phyloP scores from a whole-genome alignment of 2,113 vertebrate species.

The Mustela lutreola region DNA sequence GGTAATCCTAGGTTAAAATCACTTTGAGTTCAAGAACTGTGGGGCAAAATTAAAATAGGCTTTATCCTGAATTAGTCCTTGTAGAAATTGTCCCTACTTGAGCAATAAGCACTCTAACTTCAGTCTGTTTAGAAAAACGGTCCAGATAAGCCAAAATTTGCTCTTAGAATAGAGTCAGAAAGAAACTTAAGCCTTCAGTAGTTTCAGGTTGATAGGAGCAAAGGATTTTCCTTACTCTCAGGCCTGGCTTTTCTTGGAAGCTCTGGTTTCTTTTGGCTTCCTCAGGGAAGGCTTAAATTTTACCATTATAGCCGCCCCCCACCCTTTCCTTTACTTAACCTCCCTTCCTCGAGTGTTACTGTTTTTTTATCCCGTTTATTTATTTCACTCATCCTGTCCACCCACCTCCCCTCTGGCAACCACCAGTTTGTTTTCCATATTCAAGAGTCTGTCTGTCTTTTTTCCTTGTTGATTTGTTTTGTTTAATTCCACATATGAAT shows the following conservation, averaged over 20 bases:
- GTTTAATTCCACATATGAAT: not conserved
- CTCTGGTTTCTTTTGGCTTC: not conserved
- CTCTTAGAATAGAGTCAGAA: conserved; percentile 48
- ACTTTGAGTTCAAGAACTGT: conserved; percentile 51
- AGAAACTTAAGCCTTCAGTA: not conserved
- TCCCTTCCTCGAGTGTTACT: not conserved
- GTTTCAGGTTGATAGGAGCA: not conserved
- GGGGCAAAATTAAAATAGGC: conserved; percentile 40
- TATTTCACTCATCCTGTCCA: not conserved
- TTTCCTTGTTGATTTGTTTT: not conserved
- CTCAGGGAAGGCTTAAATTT: conserved; percentile 26
- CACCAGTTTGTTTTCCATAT: not conserved
- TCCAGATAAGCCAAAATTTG: not conserved
- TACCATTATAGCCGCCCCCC: not conserved
- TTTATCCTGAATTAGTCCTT: not conserved
- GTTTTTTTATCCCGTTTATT: not conserved
- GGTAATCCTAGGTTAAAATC: conserved; percentile 17
- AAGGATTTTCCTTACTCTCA: conserved; percentile 13
- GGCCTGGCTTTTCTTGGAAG: conserved; percentile 21
- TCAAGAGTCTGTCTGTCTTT: not conserved
- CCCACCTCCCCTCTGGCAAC: not conserved
- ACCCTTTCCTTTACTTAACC: conserved; percentile 43
- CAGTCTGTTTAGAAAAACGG: conserved; percentile 14
- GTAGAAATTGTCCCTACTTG: not conserved
- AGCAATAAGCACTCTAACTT: conserved; percentile 24